Evolutionary conservation across 2,888 invertebrate species (phyloP), one percentile per base, ranked within the genome.

Genomic region (Andrena bucephala): DNA sequence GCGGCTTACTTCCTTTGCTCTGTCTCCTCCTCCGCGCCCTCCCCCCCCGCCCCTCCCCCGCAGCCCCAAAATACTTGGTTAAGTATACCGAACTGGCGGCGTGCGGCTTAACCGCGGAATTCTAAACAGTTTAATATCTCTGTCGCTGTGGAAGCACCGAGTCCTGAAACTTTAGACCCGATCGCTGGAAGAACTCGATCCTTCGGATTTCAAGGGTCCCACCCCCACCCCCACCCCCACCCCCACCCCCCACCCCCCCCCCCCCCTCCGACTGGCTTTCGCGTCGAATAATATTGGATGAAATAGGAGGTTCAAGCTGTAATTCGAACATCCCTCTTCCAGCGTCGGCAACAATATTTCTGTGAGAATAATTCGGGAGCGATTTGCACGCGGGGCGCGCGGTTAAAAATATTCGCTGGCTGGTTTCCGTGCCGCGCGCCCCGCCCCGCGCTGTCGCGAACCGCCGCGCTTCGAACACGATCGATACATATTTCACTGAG

Each of bases 111-210:
- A 81, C 72, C 72, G 63, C 31, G 75, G 83, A 87, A 89, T 87
- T 85, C 78, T 76, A 77, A 85, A 62, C 74, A 82, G 78, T 86
- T 86, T 75, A 82, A 85, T 80, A 60, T 78, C 75, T 54, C 54
- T 20, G 65, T 13, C 52, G 8, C 59, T 27, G 8, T n/a, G 48
- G 31, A 48, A 29, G 29, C 48, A 16, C 4, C 36, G n/a, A 36
- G 13, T 10, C 13, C n/a, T 31, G 10, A 7, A 52, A 66, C 48
- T 66, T n/a, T 16, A 27, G 24, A 24, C 24, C 42, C 27, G n/a
- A 27, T 69, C 24, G n/a, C 27, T 10, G 42, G n/a, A 59, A 69
- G 57, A 69, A 42, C 29, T 59, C 42, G 29, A 48, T 48, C 29
- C 27, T 6, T 1, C 33, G 24, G 27, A 29, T 29, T 59, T 59